These are phyloP conservation scores for Heterochromis multidens DNA, from an alignment of 2,113 vertebrate genomes.

Conservation along the genomic window DNA sequence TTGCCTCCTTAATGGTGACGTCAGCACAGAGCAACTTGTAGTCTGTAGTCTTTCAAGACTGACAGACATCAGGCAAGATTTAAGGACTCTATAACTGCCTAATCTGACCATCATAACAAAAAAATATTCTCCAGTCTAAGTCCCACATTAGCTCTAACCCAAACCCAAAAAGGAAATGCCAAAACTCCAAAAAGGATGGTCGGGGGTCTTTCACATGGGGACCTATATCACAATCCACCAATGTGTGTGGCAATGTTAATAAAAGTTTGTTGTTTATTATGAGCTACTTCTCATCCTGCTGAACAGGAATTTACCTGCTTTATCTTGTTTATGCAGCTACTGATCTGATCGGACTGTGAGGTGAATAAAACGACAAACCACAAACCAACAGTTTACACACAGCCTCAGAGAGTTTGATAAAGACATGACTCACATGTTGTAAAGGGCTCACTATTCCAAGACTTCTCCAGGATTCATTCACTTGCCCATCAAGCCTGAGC, in stretches of 20 bases:
- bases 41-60: background rate
- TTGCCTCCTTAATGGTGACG: background rate
- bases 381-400: background rate
- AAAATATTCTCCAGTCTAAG: background rate
- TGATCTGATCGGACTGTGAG: background rate
- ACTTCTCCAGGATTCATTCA: background rate
- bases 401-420: background rate
- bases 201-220: background rate
- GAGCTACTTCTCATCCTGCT: background rate
- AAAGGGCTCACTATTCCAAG: background rate
- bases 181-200: background rate
- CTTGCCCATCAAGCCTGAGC: background rate
- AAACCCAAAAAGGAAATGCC: background rate
- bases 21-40: background rate
- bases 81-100: background rate
- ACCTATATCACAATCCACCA: accelerated
- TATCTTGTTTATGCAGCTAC: background rate
- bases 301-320: background rate
- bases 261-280: background rate
- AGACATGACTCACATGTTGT: accelerated
- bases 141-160: background rate
- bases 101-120: background rate
- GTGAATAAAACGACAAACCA: background rate
- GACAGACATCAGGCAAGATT: background rate
- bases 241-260: background rate